A percentile compares a stretch with the other conserved stretches of the same genome.
phyloP scores from a whole-genome alignment of 2,797 vertebrate genomes.

The Lithobates pipiens region DNA sequence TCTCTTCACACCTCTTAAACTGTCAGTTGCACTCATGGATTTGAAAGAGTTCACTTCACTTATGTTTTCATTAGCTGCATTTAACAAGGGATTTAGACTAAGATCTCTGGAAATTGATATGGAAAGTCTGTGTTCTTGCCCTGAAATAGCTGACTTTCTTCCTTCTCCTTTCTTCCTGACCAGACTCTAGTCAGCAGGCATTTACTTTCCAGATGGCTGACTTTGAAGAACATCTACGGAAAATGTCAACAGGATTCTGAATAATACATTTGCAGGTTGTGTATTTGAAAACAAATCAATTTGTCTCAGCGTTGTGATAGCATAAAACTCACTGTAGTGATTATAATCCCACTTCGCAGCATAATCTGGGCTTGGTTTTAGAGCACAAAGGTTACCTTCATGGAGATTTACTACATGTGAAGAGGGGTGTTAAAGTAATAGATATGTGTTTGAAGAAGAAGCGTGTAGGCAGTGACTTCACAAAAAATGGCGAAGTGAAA shows the following conservation, averaged over 20 bases:
- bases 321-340: constrained; percentile 47
- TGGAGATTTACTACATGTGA: constrained; percentile 44
- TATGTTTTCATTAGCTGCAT: constrained; percentile 12
- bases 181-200: constrained; percentile 24
- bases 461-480: neutral
- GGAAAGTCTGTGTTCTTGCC: neutral
- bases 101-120: constrained; percentile 23
- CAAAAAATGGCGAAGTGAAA: neutral
- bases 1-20: constrained; percentile 4
- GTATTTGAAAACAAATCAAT: constrained; percentile 59
- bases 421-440: constrained; percentile 29
- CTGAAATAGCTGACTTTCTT: constrained; percentile 21
- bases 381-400: constrained; percentile 56
- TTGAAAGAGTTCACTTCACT: constrained; percentile 3
- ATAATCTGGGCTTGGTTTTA: constrained; percentile 44
- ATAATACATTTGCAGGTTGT: constrained; percentile 58
- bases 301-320: constrained; percentile 53
- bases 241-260: constrained; percentile 61
- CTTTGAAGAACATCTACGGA: constrained; percentile 62
- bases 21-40: constrained; percentile 10
- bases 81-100: constrained; percentile 18
- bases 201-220: constrained; percentile 58
- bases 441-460: constrained; percentile 19
- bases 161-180: constrained; percentile 16
- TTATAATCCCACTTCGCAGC: constrained; percentile 57